These are phyloP conservation scores for Dioctria linearis DNA, from an alignment of 2,888 invertebrate genomes.

Conservation along the genomic window DNA sequence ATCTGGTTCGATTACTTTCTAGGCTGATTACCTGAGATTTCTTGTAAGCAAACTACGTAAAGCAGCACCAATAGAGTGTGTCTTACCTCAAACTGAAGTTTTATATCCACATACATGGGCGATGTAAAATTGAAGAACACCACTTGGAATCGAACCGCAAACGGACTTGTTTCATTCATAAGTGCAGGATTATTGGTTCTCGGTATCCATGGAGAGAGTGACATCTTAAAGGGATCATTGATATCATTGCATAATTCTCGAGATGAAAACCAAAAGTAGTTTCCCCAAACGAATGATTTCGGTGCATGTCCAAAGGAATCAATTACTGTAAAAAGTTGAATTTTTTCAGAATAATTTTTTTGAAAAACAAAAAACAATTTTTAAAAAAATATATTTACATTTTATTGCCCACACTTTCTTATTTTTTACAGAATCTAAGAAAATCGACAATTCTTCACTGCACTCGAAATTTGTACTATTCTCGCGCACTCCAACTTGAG, in stretches of 20 bases:
- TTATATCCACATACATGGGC: slow-evolving; percentile 63
- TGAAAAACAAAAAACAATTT: background rate
- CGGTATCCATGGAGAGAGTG: slow-evolving; percentile 60
- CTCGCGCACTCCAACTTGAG: slow-evolving; percentile 10
- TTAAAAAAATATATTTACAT: slow-evolving; percentile 25
- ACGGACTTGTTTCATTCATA: slow-evolving; percentile 64
- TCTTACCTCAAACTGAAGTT: slow-evolving; percentile 64
- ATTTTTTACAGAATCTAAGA: slow-evolving; percentile 3
- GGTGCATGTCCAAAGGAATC: slow-evolving; percentile 64
- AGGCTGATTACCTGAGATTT: background rate
- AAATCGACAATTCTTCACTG: slow-evolving; percentile 5
- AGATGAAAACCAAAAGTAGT: slow-evolving; percentile 64
- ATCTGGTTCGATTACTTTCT: background rate
- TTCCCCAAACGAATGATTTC: slow-evolving; percentile 64
- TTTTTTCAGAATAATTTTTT: background rate
- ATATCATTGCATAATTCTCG: slow-evolving; percentile 64
- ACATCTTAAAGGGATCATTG: slow-evolving; percentile 63
- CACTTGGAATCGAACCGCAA: slow-evolving; percentile 62
- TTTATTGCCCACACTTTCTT: slow-evolving; percentile 43
- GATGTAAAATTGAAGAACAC: slow-evolving; percentile 64
- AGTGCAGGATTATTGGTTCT: slow-evolving; percentile 51
- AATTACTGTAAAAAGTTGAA: slow-evolving; percentile 61
- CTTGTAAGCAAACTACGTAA: background rate
- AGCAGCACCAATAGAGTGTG: background rate
- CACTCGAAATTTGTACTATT: slow-evolving; percentile 8